Evolutionary conservation across 1,140 invertebrate species (phyloP), one percentile per base, ranked within the genome.

Genomic region (Pollicipes pollicipes): DNA sequence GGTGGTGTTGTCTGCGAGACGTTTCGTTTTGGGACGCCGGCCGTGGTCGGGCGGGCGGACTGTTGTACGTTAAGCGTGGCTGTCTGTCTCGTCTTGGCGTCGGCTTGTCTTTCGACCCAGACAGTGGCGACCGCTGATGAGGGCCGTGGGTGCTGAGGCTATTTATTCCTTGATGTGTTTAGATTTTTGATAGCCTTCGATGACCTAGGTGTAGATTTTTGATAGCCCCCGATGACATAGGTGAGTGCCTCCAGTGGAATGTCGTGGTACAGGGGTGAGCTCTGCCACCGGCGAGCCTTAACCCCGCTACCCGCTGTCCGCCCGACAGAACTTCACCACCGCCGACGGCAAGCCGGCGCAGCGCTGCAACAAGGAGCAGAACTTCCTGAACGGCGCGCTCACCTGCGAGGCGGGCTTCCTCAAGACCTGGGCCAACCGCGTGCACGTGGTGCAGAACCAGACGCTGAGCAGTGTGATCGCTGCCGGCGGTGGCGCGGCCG

Each of bases 261-360:
- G 24, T 37, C 0, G 24, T 70, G 26, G 58, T 45, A 0, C 29
- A 8, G n/a, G 21, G 30, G 31, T 70, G 21, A 32, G 30, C n/a
- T 24, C 69, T 21, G 4, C 21, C 21, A 16, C 72, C 26, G 21
- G 24, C 29, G 21, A 28, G 37, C 72, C 30, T 29, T 66, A 2
- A 37, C 24, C 35, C 45, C 21, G 31, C 63, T 21, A 27, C 70
- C 3, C 27, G n/a, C 1, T 71, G 67, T 72, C 21, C 58, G 31
- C 21, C 66, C 64, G 30, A 27, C 69, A 75, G 75, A 72, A 75
- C 26, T 75, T 74, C 63, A 73, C 72, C 16, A 72, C 69, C 21
- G 70, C 66, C 17, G 68, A 72, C 66, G 73, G 71, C 8, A 71
- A 72, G 31, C 37, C 68, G 58, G 69, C 75, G 17, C 35, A 70